Conservation (phyloP, 2,113 vertebrate species). For the Tricholaema leucomelas region DNA sequence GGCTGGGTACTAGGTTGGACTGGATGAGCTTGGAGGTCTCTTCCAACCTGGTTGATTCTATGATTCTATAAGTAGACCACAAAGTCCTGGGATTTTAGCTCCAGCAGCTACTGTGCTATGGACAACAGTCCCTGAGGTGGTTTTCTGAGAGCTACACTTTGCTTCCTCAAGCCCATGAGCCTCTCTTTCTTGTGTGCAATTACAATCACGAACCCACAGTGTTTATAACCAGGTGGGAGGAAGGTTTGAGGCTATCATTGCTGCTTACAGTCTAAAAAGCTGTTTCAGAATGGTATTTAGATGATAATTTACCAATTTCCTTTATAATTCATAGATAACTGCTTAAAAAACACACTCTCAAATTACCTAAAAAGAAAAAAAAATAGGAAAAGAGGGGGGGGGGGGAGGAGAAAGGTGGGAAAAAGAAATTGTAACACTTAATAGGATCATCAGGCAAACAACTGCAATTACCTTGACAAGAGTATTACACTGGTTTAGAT, state of each 20-base stretch:
- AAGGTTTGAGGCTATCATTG: not conserved
- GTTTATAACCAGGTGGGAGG: not conserved
- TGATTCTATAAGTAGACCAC: too few relatives aligned
- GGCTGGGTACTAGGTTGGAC: too few relatives aligned
- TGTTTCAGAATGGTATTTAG: slow-evolving; percentile 18
- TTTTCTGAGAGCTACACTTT: not conserved
- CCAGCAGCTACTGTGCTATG: not conserved
- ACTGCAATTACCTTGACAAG: slow-evolving; percentile 45
- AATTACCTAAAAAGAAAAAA: slow-evolving; percentile 44
- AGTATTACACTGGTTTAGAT: not conserved
- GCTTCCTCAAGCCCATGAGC: not conserved
- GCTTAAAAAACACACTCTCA: slow-evolving; percentile 20
- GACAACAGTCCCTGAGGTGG: not conserved
- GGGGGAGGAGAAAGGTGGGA: not conserved
- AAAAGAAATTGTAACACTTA: slow-evolving; percentile 10
- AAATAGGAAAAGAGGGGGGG: not conserved
- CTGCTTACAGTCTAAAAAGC: slow-evolving; percentile 20
- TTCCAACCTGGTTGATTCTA: too few relatives aligned
- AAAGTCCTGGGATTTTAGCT: not conserved
- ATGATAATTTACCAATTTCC: slow-evolving; percentile 24
- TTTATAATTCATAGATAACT: slow-evolving; percentile 30
- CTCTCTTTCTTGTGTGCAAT: not conserved
- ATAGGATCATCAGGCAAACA: slow-evolving; percentile 48
- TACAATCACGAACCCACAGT: not conserved
- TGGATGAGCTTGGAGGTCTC: too few relatives aligned